Evolutionary conservation across 2,888 invertebrate species (phyloP).

Genomic region (Sclerodermus sp.): DNA sequence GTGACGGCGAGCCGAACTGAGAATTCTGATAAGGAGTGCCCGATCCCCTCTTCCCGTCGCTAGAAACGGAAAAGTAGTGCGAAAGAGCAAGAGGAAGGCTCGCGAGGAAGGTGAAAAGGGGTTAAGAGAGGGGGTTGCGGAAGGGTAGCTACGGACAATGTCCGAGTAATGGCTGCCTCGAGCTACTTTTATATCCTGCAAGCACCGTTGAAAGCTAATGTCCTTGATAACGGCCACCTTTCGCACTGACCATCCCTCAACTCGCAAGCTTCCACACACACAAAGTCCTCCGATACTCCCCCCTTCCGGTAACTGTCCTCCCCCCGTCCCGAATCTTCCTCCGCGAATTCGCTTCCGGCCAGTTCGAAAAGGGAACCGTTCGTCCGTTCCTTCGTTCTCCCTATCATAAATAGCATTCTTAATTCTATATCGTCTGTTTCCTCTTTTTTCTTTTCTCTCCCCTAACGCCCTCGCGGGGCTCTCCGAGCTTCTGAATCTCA

Average conservation of each 20-base stretch:
- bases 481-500: too few species aligned
- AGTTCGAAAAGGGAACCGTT: too few species aligned
- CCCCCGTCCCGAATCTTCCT: constrained; percentile 10
- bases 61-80: constrained; percentile 12
- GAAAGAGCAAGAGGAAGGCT: constrained; percentile 3
- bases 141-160: constrained; percentile 48
- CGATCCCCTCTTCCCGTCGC: constrained; percentile 6
- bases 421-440: too few species aligned
- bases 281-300: constrained; percentile 6
- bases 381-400: constrained; percentile 3
- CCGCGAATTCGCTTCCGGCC: constrained; percentile 8
- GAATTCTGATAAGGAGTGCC: constrained; percentile 50
- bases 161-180: constrained; percentile 53
- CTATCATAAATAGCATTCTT: too few species aligned
- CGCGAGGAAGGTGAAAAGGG: constrained; percentile 10
- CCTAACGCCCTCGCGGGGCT: too few species aligned
- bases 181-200: constrained; percentile 51
- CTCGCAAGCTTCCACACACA: constrained; percentile 16
- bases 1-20: constrained; percentile 43
- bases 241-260: constrained; percentile 17
- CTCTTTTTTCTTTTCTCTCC: too few species aligned
- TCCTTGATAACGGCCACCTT: constrained; percentile 45
- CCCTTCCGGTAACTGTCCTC: not conserved
- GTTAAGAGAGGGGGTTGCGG: constrained; percentile 8
- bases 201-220: constrained; percentile 52